A percentile compares a stretch with the other conserved stretches of the same genome.
These are phyloP conservation scores for Brachyhypopomus occidentalis DNA, from an alignment of 2,113 vertebrate genomes.

Conservation along the genomic window DNA sequence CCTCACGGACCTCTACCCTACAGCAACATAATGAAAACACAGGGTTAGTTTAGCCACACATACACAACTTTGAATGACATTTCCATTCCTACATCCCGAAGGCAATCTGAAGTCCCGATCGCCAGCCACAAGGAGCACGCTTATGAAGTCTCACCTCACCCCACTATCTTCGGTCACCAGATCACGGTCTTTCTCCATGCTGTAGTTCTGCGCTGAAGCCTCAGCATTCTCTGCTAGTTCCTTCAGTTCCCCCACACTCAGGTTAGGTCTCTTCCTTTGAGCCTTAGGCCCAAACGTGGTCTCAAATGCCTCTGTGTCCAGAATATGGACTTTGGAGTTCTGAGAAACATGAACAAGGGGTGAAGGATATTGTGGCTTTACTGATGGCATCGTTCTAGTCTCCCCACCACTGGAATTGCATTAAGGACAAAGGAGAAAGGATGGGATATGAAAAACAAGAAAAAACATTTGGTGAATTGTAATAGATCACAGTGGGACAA, in stretches of 20 bases:
- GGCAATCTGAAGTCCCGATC: neutral
- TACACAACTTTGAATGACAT: neutral
- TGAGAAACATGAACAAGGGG: slow-evolving; percentile 57
- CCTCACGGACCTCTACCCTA: slow-evolving; percentile 89
- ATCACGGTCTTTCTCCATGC: slow-evolving; percentile 83
- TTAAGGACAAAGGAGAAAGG: neutral
- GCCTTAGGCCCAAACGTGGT: slow-evolving; percentile 94
- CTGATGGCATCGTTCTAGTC: neutral
- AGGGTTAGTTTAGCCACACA: neutral
- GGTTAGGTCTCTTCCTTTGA: slow-evolving; percentile 89
- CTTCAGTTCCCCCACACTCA: slow-evolving; percentile 82
- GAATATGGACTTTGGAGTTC: slow-evolving; percentile 95
- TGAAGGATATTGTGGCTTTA: neutral
- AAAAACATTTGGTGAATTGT: too few species aligned
- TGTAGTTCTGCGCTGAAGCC: slow-evolving; percentile 77
- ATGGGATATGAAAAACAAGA: neutral
- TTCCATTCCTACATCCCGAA: neutral
- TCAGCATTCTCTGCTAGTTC: slow-evolving; percentile 84
- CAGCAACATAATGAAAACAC: neutral
- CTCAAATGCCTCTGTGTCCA: slow-evolving; percentile 95
- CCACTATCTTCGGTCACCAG: slow-evolving; percentile 88
- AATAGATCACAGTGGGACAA: too few species aligned
- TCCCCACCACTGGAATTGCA: neutral
- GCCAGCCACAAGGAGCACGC: neutral
- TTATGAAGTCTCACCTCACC: slow-evolving; percentile 79